phyloP scores from a whole-genome alignment of 23 tunicate species.

The Aplidium turbinatum region DNA sequence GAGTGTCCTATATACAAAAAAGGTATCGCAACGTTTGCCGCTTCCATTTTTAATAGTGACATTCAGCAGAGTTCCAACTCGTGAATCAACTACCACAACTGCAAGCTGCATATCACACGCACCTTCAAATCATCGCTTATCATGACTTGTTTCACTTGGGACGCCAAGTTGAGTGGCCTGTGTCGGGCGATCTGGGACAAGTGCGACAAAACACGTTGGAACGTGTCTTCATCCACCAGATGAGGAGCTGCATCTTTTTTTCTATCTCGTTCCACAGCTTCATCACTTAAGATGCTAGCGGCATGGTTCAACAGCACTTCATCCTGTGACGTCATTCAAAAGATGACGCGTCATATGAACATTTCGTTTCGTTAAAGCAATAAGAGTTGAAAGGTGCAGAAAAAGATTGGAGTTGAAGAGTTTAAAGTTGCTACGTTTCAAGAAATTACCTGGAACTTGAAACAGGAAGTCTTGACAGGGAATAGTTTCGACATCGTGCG shows the following conservation, averaged over 20 bases:
- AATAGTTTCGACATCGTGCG: conserved; percentile 53
- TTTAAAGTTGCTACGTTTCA: too few relatives aligned
- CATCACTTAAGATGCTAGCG: conserved; percentile 11
- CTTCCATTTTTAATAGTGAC: too few relatives aligned
- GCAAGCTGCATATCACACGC: not conserved
- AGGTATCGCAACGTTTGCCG: too few relatives aligned
- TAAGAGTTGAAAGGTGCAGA: too few relatives aligned
- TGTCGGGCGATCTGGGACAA: conserved; percentile 60
- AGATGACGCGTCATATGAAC: too few relatives aligned
- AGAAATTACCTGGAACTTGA: conserved; percentile 48
- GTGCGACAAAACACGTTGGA: conserved; percentile 60
- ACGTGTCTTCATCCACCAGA: conserved; percentile 45
- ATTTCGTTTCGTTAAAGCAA: too few relatives aligned
- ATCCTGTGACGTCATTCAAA: too few relatives aligned
- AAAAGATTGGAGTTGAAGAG: too few relatives aligned
- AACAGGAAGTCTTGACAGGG: conserved; percentile 30
- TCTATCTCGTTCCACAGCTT: not conserved
- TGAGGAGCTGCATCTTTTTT: not conserved
- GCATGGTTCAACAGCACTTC: conserved; percentile 49
- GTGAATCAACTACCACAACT: too few relatives aligned
- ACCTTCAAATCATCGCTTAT: not conserved
- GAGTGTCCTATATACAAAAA: too few relatives aligned
- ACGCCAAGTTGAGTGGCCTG: conserved; percentile 56
- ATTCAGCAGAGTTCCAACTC: too few relatives aligned
- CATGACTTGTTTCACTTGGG: not conserved